Evolutionary conservation across 2,113 vertebrate genomes (phyloP).

Genomic region (Sialia sialis): DNA sequence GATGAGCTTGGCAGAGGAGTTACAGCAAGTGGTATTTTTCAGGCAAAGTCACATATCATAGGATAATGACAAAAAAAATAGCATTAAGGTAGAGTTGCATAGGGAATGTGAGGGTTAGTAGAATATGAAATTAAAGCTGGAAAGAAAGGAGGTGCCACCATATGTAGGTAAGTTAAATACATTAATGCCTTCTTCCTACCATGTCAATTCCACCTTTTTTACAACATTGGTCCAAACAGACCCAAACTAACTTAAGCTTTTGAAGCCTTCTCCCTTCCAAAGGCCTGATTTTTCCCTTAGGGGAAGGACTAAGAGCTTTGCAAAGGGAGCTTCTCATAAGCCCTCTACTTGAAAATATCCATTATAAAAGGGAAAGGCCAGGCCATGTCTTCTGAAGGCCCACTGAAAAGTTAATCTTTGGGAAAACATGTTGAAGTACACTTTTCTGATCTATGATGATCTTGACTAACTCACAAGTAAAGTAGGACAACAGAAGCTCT

Average conservation of each 20-base stretch:
- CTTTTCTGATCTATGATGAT: not conserved
- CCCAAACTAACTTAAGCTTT: not conserved
- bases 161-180: not conserved
- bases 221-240: not conserved
- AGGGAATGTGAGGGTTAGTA: not conserved
- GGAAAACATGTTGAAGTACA: too few species aligned
- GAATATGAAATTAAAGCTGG: not conserved
- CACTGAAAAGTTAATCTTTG: not conserved
- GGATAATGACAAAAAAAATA: not conserved
- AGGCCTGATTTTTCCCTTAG: not conserved
- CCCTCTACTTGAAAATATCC: not conserved
- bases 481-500: not conserved
- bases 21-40: not conserved
- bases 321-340: not conserved
- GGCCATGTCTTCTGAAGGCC: not conserved
- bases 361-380: too few species aligned
- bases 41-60: rapidly evolving
- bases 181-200: not conserved
- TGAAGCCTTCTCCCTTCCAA: not conserved
- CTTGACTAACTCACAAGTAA: not conserved
- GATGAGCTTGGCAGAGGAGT: not conserved
- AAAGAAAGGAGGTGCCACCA: not conserved
- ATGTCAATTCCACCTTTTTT: not conserved
- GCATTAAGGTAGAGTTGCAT: not conserved
- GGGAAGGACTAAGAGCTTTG: not conserved